Conservation (phyloP, 1,140 invertebrate genomes). For the Drepana arcuata region DNA sequence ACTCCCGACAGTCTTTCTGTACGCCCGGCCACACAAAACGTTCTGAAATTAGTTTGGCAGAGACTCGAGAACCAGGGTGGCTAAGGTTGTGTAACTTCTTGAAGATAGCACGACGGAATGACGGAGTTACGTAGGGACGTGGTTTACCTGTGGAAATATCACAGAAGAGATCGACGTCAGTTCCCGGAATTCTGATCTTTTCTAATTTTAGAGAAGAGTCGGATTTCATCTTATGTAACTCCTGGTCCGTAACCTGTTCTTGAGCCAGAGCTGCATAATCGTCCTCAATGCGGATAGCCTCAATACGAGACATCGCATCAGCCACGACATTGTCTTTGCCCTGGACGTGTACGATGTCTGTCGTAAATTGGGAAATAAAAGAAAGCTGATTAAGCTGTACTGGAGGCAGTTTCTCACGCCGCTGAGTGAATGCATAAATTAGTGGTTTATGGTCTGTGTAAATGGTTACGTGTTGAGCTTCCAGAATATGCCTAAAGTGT, state of each 20-base stretch:
- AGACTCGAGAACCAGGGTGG: neutral
- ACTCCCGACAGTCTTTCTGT: neutral
- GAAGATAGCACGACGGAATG: neutral
- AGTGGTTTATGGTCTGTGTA: constrained; percentile 62
- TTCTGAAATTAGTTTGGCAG: neutral
- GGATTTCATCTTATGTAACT: neutral
- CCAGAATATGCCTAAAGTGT: constrained; percentile 54
- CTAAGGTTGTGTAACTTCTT: neutral
- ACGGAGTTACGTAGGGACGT: neutral
- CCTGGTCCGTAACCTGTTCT: constrained; percentile 3
- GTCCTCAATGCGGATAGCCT: constrained; percentile 2
- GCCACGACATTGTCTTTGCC: constrained; percentile 19
- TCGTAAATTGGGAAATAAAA: constrained; percentile 13
- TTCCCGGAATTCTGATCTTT: constrained; percentile 5
- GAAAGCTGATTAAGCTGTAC: constrained; percentile 10
- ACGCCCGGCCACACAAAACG: neutral
- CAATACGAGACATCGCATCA: constrained; percentile 11
- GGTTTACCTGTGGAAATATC: constrained; percentile 4
- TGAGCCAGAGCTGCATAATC: constrained; percentile 1
- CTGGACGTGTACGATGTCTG: constrained; percentile 10
- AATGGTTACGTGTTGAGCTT: constrained; percentile 30
- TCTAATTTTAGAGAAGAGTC: constrained; percentile 5
- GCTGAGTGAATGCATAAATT: constrained; percentile 31
- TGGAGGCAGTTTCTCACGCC: constrained; percentile 13
- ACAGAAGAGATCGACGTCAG: constrained; percentile 1